phyloP scores from a whole-genome alignment of 2,113 vertebrate genomes.

The Vimba vimba region DNA sequence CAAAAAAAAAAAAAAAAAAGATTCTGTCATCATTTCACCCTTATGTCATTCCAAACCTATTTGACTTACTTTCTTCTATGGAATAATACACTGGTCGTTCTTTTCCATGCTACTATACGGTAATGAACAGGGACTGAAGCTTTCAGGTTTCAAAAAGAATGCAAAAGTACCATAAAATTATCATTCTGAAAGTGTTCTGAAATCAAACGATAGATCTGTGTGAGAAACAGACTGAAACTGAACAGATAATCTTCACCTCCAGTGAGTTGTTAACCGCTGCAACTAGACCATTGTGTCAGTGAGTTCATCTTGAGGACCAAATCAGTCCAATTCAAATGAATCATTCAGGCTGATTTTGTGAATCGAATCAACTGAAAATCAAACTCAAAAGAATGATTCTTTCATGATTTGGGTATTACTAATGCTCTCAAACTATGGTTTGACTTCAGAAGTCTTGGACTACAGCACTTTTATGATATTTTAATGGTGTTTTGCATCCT shows the following conservation, averaged over 20 bases:
- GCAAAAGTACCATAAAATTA: background rate
- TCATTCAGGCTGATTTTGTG: background rate
- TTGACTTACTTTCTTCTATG: background rate
- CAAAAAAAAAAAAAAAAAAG: background rate
- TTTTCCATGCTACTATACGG: background rate
- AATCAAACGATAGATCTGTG: background rate
- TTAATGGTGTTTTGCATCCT: background rate
- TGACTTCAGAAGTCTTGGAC: background rate
- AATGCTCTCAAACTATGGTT: background rate
- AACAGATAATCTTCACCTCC: background rate
- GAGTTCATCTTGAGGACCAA: background rate
- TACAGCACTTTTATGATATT: background rate
- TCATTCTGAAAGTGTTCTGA: background rate
- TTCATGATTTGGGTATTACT: background rate
- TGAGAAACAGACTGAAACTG: background rate
- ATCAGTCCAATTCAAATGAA: background rate
- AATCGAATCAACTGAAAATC: background rate
- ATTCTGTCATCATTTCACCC: background rate
- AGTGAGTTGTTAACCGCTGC: background rate
- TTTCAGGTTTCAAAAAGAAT: background rate
- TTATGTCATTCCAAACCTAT: background rate
- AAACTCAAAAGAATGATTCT: background rate
- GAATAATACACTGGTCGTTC: background rate
- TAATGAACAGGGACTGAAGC: background rate
- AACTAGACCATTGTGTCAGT: background rate